These are phyloP conservation scores for Mus minutoides DNA, from an alignment of 2,797 vertebrate genomes.

Conservation along the genomic window DNA sequence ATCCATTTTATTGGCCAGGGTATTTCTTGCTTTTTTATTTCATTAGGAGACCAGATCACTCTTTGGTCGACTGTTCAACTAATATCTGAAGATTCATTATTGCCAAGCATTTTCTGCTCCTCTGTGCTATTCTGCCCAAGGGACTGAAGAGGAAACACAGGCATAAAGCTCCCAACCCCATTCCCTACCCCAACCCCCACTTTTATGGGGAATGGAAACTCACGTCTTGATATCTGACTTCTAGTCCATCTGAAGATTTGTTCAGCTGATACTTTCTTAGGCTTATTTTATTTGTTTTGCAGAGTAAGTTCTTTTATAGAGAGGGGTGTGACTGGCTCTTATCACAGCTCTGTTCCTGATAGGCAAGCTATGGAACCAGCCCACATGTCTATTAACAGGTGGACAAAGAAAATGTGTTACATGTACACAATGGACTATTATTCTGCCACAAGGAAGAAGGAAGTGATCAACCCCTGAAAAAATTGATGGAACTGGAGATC, in stretches of 20 bases:
- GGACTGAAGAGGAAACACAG: background rate
- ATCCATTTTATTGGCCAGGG: background rate
- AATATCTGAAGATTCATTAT: background rate
- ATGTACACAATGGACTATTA: background rate
- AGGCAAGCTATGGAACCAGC: background rate
- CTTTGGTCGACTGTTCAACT: background rate
- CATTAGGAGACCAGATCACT: background rate
- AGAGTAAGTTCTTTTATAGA: slow-evolving; percentile 32
- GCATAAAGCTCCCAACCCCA: too few species aligned
- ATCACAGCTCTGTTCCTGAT: background rate
- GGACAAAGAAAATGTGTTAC: background rate
- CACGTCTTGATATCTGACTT: background rate
- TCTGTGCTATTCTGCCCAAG: background rate
- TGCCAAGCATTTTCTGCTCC: background rate
- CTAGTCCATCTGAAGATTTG: background rate
- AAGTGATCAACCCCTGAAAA: background rate
- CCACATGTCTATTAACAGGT: background rate
- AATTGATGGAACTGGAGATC: background rate
- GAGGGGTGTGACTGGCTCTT: background rate
- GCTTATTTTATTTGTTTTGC: slow-evolving; percentile 21
- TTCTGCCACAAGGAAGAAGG: background rate
- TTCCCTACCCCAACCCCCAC: too few species aligned
- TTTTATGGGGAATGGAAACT: background rate
- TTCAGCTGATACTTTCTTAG: background rate
- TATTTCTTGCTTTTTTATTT: background rate